Evolutionary conservation across 2,797 vertebrate species (phyloP).

Genomic region (Argya squamiceps): DNA sequence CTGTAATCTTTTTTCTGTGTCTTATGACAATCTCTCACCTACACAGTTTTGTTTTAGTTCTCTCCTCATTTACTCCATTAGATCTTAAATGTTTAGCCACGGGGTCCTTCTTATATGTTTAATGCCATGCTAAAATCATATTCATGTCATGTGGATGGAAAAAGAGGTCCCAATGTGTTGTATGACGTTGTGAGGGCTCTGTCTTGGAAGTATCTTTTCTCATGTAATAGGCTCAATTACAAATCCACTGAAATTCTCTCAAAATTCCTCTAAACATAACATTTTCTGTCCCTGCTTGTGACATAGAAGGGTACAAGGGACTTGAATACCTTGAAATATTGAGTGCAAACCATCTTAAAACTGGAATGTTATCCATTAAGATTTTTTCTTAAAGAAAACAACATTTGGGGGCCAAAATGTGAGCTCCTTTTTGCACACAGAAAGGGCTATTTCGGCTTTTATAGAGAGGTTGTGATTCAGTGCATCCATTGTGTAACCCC

Average conservation of each 20-base stretch:
- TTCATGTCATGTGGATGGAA: background rate
- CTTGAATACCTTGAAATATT: background rate
- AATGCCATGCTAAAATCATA: background rate
- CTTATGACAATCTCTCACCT: background rate
- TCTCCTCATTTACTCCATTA: background rate
- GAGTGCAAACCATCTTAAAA: background rate
- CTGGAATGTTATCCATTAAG: background rate
- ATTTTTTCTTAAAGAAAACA: conserved; percentile 5
- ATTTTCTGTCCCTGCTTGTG: background rate
- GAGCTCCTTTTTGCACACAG: background rate
- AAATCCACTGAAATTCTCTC: background rate
- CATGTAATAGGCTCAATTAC: background rate
- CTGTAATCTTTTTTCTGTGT: background rate
- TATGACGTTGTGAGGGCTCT: background rate
- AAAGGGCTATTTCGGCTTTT: conserved; percentile 32
- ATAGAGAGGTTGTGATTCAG: conserved; percentile 18
- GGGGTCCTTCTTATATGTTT: background rate
- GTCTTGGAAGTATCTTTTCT: background rate
- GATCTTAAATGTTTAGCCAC: background rate
- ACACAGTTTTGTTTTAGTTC: background rate
- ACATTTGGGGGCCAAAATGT: background rate
- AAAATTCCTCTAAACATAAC: background rate
- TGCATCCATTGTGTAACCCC: conserved; percentile 10
- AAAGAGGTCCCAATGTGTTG: background rate
- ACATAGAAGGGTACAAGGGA: background rate